Evolutionary conservation across 2,888 invertebrate genomes (phyloP).

Genomic region (Tachystola acroxantha): DNA sequence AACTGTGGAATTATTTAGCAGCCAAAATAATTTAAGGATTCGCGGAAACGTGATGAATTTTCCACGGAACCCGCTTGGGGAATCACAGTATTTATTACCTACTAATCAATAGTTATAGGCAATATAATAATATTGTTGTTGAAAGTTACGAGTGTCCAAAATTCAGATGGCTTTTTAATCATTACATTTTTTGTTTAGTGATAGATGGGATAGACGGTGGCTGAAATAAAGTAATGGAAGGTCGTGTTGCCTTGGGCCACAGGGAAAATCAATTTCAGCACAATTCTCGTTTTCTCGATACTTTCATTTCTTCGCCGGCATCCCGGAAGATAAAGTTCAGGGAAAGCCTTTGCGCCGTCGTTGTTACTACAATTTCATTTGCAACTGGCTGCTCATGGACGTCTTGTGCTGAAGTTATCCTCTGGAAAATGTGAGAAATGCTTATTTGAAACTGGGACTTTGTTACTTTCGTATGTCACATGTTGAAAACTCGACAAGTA

Average conservation of each 20-base stretch:
- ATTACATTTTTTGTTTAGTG: constrained; percentile 19
- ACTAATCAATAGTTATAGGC: too few species aligned
- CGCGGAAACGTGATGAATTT: too few species aligned
- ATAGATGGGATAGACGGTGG: constrained; percentile 23
- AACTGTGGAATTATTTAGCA: too few species aligned
- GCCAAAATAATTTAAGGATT: too few species aligned
- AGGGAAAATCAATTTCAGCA: constrained; percentile 54
- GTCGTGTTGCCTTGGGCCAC: constrained; percentile 38
- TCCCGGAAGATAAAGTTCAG: constrained; percentile 29
- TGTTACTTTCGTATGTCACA: background rate
- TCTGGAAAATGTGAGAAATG: background rate
- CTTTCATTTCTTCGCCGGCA: constrained; percentile 31
- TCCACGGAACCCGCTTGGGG: too few species aligned
- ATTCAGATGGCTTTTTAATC: too few species aligned
- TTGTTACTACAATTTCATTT: constrained; percentile 10
- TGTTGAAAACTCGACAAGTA: too few species aligned
- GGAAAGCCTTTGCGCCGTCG: constrained; percentile 15
- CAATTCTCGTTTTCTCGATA: constrained; percentile 46
- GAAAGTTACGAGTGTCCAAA: too few species aligned
- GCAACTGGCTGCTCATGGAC: constrained; percentile 3
- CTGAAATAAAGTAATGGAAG: constrained; percentile 40
- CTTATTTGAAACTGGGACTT: background rate
- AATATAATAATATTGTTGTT: too few species aligned
- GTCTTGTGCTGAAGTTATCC: background rate
- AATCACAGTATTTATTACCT: too few species aligned